Base-by-base conservation (phyloP, 92 coral and sea anemone species). In the Actinostola sp. region DNA sequence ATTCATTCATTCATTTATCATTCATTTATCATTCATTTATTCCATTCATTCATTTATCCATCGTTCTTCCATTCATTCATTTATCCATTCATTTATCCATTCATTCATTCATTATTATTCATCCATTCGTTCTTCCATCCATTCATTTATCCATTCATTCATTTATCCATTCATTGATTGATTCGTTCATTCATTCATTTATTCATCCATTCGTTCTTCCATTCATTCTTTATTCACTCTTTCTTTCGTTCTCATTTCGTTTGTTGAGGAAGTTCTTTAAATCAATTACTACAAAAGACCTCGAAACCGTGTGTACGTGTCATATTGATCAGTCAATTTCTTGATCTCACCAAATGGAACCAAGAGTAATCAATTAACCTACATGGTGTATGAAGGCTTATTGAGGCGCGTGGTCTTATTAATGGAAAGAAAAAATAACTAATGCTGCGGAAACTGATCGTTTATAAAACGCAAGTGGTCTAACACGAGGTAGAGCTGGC, bases 1-100 rank as follows among this genome's bases (percentile, higher is more conserved):
- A 48, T 48, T 14, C 54, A 48, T 48, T 14, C 54, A 48, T 48
- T 48, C 54, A 48, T 48, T 48, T n/a, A n/a, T n/a, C 54, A 48
- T 48, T 48, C 16, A 14, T 14, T 48, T 23, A 48, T 48, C 54
- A 48, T 48, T 48, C 54, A 48, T 48, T 48, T 17, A 48, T 48
- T 3, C 5, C 54, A 48, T 48, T 48, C 54, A 48, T 3, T 48
- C 54, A 48, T 48, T 48, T 14, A 48, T 48, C 21, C 54, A 48
- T 48, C 54, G 19, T 48, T 48, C 54, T 4, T 48, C 19, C 16
- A 14, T 3, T 48, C 54, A 48, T 48, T 14, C 54, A 48, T 3
- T 14, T 23, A 48, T 48, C 21, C 54, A 17, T 48, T 14, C 54
- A 48, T 3, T 14, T 17, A 48, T 14, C 21, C 54, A 48, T 3